Conservation (phyloP, 2,888 invertebrate species). For the Patella ulyssiponensis region DNA sequence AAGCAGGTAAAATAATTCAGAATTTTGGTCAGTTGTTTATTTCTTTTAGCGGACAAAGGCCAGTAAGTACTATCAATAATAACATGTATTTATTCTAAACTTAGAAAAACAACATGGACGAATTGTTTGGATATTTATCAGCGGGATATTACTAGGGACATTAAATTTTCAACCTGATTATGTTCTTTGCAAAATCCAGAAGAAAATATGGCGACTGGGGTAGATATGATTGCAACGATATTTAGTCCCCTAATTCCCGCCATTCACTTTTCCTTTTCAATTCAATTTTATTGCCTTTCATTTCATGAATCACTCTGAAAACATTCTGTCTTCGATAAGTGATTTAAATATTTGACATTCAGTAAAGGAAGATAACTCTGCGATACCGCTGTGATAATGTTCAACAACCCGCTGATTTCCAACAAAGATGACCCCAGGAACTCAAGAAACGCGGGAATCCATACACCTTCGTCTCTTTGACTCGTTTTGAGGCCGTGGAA, state of each 20-base stretch:
- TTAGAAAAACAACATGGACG: no score
- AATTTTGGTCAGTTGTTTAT: no score
- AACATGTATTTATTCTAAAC: no score
- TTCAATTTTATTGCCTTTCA: constrained; percentile 8
- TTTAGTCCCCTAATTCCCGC: not conserved
- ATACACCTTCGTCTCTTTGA: not conserved
- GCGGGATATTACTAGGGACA: not conserved
- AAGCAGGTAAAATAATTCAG: no score
- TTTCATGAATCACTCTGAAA: not conserved
- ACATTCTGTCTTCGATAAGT: constrained; percentile 1
- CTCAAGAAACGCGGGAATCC: not conserved
- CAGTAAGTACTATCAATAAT: no score
- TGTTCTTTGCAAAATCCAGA: constrained; percentile 1
- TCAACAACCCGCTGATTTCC: constrained; percentile 1
- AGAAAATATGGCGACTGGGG: not conserved
- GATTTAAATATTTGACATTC: constrained; percentile 11
- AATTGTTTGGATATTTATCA: no score
- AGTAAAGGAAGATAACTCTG: constrained; percentile 1
- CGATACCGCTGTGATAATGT: constrained; percentile 9
- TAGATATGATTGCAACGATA: not conserved
- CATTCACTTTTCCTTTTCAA: not conserved
- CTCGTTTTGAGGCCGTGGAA: no score
- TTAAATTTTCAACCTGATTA: constrained; percentile 7
- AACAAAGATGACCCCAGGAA: constrained; percentile 7
- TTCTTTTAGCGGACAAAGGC: no score